phyloP scores from a whole-genome alignment of 2,113 vertebrate genomes.

The Marmota flaviventris region DNA sequence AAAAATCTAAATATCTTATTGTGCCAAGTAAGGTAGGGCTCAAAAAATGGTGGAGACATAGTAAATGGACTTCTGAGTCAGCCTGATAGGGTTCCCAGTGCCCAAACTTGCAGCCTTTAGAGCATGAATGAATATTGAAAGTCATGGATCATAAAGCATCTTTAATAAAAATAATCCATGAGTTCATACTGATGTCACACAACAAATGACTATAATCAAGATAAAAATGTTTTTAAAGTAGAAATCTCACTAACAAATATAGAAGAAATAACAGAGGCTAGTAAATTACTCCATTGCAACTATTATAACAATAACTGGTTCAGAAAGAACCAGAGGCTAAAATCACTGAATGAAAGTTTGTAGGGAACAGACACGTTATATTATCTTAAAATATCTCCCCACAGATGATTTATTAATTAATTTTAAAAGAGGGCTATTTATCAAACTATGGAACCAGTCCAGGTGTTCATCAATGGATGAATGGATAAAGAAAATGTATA shows the following conservation, averaged over 20 bases:
- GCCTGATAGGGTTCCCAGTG: background rate
- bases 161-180: constrained; percentile 16
- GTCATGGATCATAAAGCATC: background rate
- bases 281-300: background rate
- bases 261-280: background rate
- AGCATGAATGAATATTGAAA: background rate
- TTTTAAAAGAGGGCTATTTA: background rate
- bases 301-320: background rate
- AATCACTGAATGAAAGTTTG: background rate
- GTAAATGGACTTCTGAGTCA: background rate
- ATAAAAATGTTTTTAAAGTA: background rate
- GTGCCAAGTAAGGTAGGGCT: background rate
- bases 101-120: background rate
- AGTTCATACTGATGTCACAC: background rate
- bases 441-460: too few relatives aligned
- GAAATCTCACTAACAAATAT: background rate
- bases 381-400: background rate
- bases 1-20: constrained; percentile 15
- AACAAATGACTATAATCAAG: background rate
- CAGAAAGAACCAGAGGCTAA: background rate
- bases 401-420: background rate
- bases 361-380: background rate
- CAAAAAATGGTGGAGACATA: background rate
- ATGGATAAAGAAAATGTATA: too few relatives aligned
- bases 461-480: too few relatives aligned